Conservation (phyloP, 2,113 vertebrate species). For the Bubo scandiacus region DNA sequence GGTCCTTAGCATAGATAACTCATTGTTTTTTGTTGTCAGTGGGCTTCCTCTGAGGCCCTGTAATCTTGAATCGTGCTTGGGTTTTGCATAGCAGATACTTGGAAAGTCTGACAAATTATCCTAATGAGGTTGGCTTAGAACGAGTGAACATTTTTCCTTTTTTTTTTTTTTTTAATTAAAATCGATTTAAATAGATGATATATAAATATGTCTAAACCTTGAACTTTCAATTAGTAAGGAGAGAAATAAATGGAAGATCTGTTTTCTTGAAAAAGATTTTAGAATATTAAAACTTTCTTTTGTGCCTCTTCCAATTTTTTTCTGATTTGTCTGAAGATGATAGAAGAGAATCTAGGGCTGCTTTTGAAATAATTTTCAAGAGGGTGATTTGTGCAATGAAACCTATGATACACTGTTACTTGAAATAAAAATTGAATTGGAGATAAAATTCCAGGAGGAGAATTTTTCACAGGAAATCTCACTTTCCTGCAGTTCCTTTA, state of each 20-base stretch:
- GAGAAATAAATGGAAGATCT: background rate
- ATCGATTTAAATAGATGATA: background rate
- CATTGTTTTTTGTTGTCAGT: background rate
- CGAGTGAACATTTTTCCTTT: background rate
- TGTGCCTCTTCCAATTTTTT: background rate
- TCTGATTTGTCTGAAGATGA: background rate
- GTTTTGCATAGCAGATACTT: background rate
- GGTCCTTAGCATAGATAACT: background rate
- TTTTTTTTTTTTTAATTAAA: background rate
- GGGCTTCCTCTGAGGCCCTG: background rate
- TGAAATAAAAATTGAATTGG: background rate
- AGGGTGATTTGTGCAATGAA: background rate
- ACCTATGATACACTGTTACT: background rate
- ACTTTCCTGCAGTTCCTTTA: background rate
- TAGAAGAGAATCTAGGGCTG: background rate
- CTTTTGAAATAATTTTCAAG: background rate
- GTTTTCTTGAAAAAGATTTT: background rate
- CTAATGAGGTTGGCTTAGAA: background rate
- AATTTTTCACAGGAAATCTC: background rate
- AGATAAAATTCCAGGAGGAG: background rate
- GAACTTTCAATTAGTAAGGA: background rate
- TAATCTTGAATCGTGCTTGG: fast-evolving
- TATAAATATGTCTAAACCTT: background rate
- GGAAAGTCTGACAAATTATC: background rate
- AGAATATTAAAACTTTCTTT: background rate